Percentiles rank a stretch among this genome's conserved stretches.
Evolutionary conservation across 2,888 invertebrate species (phyloP).

Genomic region (Cataglyphis rosenhaueri): DNA sequence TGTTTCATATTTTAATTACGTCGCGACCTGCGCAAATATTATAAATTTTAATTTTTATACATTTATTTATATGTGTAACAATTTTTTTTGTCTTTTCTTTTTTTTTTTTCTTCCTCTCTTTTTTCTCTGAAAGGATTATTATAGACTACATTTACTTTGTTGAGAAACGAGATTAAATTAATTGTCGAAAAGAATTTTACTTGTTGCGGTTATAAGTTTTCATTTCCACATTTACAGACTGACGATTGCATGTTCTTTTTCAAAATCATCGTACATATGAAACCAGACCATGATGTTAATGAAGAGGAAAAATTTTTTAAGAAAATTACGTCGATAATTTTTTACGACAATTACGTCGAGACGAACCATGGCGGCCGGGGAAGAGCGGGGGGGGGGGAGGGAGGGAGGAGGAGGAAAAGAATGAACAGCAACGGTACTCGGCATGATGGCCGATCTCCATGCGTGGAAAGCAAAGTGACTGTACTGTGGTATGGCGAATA

Average conservation of each 20-base stretch:
- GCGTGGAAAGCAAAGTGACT: slow-evolving; percentile 58
- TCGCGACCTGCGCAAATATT: not conserved
- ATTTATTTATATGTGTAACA: not conserved
- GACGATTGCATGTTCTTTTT: slow-evolving; percentile 26
- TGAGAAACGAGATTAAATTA: slow-evolving; percentile 10
- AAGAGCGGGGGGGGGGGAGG: too few species aligned
- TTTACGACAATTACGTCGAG: slow-evolving; percentile 72
- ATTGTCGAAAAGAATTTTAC: not conserved
- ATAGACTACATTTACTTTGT: not conserved
- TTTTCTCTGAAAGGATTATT: not conserved
- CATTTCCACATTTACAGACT: slow-evolving; percentile 1
- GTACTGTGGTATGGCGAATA: slow-evolving; percentile 60
- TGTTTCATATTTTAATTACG: not conserved
- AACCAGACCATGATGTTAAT: slow-evolving; percentile 71
- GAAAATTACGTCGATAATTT: slow-evolving; percentile 68
- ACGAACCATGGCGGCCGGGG: slow-evolving; percentile 37
- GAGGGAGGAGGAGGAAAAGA: too few species aligned
- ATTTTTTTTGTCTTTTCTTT: not conserved
- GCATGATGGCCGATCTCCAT: slow-evolving; percentile 50
- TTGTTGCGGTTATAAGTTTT: not conserved
- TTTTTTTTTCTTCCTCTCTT: not conserved
- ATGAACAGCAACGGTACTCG: not conserved
- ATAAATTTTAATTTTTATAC: not conserved
- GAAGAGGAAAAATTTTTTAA: slow-evolving; percentile 75
- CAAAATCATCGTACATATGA: slow-evolving; percentile 3